Conservation (phyloP, 1,140 invertebrate genomes). For the Anoplolepis gracilipes region DNA sequence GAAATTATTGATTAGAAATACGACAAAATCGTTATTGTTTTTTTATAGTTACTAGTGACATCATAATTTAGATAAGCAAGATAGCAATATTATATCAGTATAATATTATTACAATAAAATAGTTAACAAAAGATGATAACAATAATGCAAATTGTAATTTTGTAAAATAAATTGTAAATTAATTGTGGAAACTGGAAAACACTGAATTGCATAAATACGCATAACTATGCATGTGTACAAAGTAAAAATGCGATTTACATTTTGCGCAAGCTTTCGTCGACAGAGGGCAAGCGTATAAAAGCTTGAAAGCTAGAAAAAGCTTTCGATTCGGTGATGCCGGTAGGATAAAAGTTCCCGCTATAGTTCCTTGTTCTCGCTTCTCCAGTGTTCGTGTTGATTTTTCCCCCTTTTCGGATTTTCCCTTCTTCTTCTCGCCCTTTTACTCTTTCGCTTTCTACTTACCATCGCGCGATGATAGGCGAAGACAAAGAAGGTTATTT, state of each 20-base stretch:
- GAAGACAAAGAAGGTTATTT: slow-evolving; percentile 74
- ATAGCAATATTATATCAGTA: not conserved
- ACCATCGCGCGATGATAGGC: slow-evolving; percentile 58
- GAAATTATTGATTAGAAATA: not conserved
- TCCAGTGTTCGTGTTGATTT: slow-evolving; percentile 53
- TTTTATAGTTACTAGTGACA: not conserved
- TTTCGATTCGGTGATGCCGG: slow-evolving; percentile 70
- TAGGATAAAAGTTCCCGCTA: slow-evolving; percentile 79
- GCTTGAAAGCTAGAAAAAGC: slow-evolving; percentile 79
- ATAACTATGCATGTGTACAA: not conserved
- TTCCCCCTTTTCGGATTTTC: slow-evolving; percentile 42
- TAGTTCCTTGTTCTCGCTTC: slow-evolving; percentile 70
- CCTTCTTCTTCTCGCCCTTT: slow-evolving; percentile 18
- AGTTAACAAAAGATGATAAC: not conserved
- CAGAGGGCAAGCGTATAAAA: slow-evolving; percentile 76
- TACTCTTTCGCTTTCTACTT: slow-evolving; percentile 10
- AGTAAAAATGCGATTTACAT: slow-evolving; percentile 71
- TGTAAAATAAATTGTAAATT: not conserved
- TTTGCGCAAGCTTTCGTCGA: slow-evolving; percentile 55
- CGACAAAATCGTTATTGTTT: not conserved
- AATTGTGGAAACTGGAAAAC: not conserved
- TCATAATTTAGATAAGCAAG: not conserved
- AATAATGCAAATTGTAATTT: not conserved
- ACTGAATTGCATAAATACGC: not conserved
- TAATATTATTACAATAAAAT: not conserved